Evolutionary conservation across 1,140 invertebrate species (phyloP), one percentile per base, ranked within the genome.

Genomic region (Oreohelix idahoensis): DNA sequence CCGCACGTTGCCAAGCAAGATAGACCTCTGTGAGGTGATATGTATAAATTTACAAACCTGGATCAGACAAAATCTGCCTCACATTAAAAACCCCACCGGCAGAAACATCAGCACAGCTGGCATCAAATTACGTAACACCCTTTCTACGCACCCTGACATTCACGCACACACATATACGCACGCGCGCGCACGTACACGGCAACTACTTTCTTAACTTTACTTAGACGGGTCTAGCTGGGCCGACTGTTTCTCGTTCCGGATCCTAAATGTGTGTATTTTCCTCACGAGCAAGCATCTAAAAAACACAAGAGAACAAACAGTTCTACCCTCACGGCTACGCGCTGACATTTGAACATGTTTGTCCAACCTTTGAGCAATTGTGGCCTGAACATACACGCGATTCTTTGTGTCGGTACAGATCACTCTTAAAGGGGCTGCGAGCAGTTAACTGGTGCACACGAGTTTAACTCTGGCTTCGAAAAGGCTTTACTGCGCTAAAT

Each of bases 221-320:
- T 58, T 20, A 49, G 45, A 49, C 45, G 10, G 15, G 15, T n/a
- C 4, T 2, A 10, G 1, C 53, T 23, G 23, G 53, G 53, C 10
- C 53, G 10, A 58, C 53, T 58, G 53, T 58, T 58, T 71, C 26
- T 35, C 29, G 32, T 5, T 35, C 32, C 32, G 69, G 10, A 71
- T 71, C 4, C 32, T 71, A 71, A 71, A 36, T 36, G 38, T 71
- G 69, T 36, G 38, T 71, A 35, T 71, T 71, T 35, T 71, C 69
- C 69, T 36, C 69, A 71, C 69, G 38, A 11, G 38, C 1, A 71
- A 71, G 26, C 38, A 71, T 36, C 32, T 17, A 71, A 71, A 17
- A 71, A 71, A 71, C 32, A 71, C n/a, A 23, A 71, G 26, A 71
- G 32, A 71, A 36, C 69, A 71, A 36, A 36, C 69, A 71, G 32